phyloP scores from a whole-genome alignment of 2,888 invertebrate genomes.

The Leptinotarsa tumamoca region DNA sequence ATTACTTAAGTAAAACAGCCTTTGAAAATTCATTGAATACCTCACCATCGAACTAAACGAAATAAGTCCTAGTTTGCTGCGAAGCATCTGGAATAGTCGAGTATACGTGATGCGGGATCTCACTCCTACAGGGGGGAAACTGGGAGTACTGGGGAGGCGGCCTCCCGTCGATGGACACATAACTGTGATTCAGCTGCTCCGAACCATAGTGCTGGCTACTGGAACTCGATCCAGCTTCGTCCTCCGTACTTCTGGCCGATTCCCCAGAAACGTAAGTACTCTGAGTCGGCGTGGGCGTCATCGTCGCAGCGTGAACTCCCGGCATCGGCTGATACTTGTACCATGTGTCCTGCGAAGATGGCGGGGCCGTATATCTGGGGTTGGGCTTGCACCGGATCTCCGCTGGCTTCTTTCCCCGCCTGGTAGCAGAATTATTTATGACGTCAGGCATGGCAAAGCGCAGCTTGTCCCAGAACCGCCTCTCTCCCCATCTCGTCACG shows the following conservation, averaged over 20 bases:
- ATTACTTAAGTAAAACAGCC: slow-evolving; percentile 58
- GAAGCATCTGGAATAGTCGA: slow-evolving; percentile 66
- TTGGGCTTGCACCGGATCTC: slow-evolving; percentile 72
- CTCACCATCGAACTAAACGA: slow-evolving; percentile 59
- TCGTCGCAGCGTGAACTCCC: slow-evolving; percentile 69
- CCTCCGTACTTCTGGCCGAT: slow-evolving; percentile 67
- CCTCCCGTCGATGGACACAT: slow-evolving; percentile 74
- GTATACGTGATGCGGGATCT: slow-evolving; percentile 64
- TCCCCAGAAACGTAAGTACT: slow-evolving; percentile 73
- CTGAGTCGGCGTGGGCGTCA: slow-evolving; percentile 73
- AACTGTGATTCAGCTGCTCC: slow-evolving; percentile 76
- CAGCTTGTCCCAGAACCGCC: slow-evolving; percentile 88
- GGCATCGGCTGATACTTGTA: slow-evolving; percentile 76
- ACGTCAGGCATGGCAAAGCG: slow-evolving; percentile 83
- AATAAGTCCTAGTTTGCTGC: slow-evolving; percentile 65
- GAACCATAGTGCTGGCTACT: slow-evolving; percentile 75
- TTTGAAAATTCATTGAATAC: slow-evolving; percentile 50
- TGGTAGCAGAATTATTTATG: slow-evolving; percentile 69
- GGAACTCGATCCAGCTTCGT: slow-evolving; percentile 69
- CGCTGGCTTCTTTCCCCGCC: slow-evolving; percentile 69
- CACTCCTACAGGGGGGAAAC: slow-evolving; percentile 52
- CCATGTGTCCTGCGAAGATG: slow-evolving; percentile 79
- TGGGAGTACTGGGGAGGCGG: slow-evolving; percentile 63
- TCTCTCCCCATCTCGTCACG: slow-evolving; percentile 80
- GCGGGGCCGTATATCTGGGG: slow-evolving; percentile 78